Base-by-base conservation (phyloP, 2,113 vertebrate genomes). In the Dromaius novaehollandiae region DNA sequence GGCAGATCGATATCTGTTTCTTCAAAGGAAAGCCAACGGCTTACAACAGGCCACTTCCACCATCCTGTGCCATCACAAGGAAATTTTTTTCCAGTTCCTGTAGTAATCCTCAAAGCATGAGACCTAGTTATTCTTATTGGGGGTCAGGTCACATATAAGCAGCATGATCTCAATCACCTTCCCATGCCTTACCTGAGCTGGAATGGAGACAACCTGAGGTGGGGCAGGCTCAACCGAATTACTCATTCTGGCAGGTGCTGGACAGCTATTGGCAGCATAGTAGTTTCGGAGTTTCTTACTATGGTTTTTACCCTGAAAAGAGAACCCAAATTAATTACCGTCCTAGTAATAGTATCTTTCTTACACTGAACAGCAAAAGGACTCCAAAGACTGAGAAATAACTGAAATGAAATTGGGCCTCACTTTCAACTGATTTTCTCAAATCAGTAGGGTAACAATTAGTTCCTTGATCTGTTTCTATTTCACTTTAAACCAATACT, bases 231-330 rank as follows among this genome's bases (percentile, higher is more conserved):
- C 99, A 14, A 98, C 97, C 3, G 93, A 95, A 58, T 97, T 99
- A 93, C 98, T 99, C 98, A 99, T 98, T 96, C 99, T 98, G 96
- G 99, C 97, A 95, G 99, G 98, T 70, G 99, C 98, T 0, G 99
- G 99, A 95, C 99, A 99, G 89, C 99, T 99, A 94, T 99, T 99
- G 30, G 99, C 99, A 95, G 99, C 99, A 95, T 99, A 99, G 98
- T 99, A 99, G 97, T 99, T 99, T 78, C 99, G 98, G 77, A 99
- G 97, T 93, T 99, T 99, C 98, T 99, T 99, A 97, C 99, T 99
- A 98, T 99, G 99, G 96, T 99, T 99, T 98, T 99, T 99, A 94
- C 99, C 99, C 99, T 99, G 94, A 34, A 98, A 91, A 91, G 50
- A 96, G 80, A 97, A 94, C 11, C 46, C 88, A 75, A 36, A 61